Evolutionary conservation across 2,797 vertebrate species (phyloP).

Genomic region (Heliangelus exortis): DNA sequence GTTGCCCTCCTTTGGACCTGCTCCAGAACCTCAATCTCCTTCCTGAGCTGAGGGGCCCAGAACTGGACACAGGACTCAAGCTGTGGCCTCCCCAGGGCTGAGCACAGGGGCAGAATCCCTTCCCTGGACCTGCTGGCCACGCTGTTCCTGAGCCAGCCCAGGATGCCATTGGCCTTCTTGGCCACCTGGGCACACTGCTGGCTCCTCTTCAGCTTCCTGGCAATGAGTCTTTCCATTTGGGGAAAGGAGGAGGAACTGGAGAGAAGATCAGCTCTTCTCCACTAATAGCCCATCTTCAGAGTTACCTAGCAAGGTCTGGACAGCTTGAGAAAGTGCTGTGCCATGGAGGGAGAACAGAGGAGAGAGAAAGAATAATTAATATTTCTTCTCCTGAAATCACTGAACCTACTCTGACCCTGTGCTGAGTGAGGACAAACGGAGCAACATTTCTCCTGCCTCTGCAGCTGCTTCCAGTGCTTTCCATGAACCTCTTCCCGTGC

Average conservation of each 20-base stretch:
- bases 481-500: background rate
- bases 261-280: background rate
- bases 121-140: too few relatives aligned
- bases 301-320: background rate
- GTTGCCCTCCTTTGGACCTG: too few relatives aligned
- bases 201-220: too few relatives aligned
- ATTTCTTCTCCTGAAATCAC: constrained; percentile 13
- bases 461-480: constrained; percentile 31
- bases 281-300: background rate
- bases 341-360: rapidly evolving
- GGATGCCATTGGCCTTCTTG: too few relatives aligned
- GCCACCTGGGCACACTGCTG: too few relatives aligned
- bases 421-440: constrained; percentile 11
- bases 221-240: background rate
- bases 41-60: too few relatives aligned
- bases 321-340: background rate
- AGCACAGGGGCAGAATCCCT: too few relatives aligned
- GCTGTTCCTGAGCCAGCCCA: too few relatives aligned
- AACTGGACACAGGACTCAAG: too few relatives aligned
- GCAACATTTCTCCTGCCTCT: constrained; percentile 1
- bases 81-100: too few relatives aligned
- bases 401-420: background rate
- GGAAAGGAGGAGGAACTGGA: background rate
- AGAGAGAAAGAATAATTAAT: constrained; percentile 1
- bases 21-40: too few relatives aligned